Conservation (phyloP, 2,113 vertebrate species). For the Pachypanchax playfairii region DNA sequence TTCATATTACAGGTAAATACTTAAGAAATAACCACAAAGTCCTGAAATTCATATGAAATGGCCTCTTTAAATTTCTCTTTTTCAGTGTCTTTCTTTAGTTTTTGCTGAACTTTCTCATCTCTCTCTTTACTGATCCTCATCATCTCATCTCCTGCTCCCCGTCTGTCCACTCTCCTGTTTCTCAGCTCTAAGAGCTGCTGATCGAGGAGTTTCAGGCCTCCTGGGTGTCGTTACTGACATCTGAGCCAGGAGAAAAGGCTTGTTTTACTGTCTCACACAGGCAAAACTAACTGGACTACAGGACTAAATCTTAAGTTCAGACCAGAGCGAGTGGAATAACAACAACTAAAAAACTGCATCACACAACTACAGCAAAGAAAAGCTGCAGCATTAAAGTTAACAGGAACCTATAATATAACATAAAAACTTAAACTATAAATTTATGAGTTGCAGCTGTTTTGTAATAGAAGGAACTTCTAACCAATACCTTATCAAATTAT, state of each 20-base stretch:
- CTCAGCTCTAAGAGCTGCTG: slow-evolving; percentile 66
- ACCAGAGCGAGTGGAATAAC: background rate
- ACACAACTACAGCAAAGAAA: background rate
- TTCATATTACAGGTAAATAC: too few relatives aligned
- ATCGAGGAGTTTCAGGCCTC: slow-evolving; percentile 59
- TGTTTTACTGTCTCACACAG: slow-evolving; percentile 10
- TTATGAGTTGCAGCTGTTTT: too few relatives aligned
- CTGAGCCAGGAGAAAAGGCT: slow-evolving; percentile 40
- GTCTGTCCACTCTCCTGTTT: slow-evolving; percentile 27
- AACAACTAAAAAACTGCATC: too few relatives aligned
- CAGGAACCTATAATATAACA: too few relatives aligned
- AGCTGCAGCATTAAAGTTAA: background rate
- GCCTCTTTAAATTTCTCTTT: background rate
- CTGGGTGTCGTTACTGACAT: slow-evolving; percentile 60
- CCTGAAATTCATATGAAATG: too few relatives aligned
- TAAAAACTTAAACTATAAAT: too few relatives aligned
- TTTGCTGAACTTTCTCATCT: background rate
- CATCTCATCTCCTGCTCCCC: background rate
- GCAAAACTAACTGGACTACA: background rate
- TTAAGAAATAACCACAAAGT: too few relatives aligned
- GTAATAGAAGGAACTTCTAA: too few relatives aligned
- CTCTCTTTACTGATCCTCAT: background rate
- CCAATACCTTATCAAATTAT: too few relatives aligned
- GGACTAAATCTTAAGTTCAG: background rate
- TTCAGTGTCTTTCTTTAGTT: background rate